Percentiles rank a stretch among this genome's conserved stretches.
phyloP scores from a whole-genome alignment of 2,113 vertebrate genomes.

The Salvelinus alpinus region DNA sequence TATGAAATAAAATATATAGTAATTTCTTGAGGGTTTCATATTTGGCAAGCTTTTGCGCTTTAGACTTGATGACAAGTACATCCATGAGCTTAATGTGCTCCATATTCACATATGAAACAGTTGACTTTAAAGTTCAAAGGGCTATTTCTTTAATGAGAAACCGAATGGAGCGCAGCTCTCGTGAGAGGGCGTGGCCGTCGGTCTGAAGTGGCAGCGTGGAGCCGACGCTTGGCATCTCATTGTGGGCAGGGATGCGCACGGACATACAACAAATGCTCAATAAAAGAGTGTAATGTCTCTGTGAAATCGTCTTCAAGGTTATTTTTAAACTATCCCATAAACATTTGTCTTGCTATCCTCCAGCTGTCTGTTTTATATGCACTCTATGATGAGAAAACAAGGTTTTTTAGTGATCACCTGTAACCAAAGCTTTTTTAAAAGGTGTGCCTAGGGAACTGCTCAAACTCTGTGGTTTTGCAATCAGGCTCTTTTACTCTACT shows the following conservation, averaged over 20 bases:
- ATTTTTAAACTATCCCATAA: background rate
- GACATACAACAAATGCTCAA: background rate
- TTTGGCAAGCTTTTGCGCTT: background rate
- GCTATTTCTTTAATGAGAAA: conserved; percentile 34
- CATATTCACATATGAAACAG: conserved; percentile 1
- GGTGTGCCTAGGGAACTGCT: background rate
- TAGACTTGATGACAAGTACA: background rate
- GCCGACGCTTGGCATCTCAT: conserved; percentile 39
- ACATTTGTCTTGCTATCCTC: background rate
- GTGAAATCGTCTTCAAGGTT: background rate
- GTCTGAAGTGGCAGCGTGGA: conserved; percentile 68
- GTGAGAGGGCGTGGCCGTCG: conserved; percentile 43
- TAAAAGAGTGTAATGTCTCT: background rate
- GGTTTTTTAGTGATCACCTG: background rate
- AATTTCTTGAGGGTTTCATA: conserved; percentile 6
- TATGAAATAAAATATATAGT: background rate
- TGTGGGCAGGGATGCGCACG: conserved; percentile 22
- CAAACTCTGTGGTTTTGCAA: background rate
- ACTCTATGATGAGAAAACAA: too few relatives aligned
- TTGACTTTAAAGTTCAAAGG: conserved; percentile 7
- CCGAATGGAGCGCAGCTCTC: conserved; percentile 45
- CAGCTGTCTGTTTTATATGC: too few relatives aligned
- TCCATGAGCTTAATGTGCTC: background rate
- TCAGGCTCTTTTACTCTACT: background rate
- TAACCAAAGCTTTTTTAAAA: background rate